These are phyloP conservation scores for Montipora capricornis DNA, from an alignment of 64 coral and sea anemone species.

Conservation along the genomic window DNA sequence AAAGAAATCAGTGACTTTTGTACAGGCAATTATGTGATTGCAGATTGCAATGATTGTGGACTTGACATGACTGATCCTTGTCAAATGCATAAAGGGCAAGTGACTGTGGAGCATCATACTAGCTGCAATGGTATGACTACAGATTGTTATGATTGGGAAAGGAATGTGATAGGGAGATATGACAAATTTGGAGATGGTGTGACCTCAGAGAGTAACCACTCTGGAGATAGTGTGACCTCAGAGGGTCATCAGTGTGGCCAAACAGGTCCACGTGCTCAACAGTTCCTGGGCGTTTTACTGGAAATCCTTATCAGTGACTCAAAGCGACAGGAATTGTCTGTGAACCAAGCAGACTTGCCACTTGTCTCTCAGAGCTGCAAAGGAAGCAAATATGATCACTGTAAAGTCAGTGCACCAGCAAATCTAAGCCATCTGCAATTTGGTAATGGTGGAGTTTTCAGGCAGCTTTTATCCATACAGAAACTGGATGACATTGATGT, in stretches of 20 bases:
- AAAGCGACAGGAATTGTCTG: not conserved
- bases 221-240: not conserved
- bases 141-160: not conserved
- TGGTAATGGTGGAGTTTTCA: slow-evolving; percentile 72
- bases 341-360: not conserved
- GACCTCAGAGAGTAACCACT: not conserved
- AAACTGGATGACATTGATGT: slow-evolving; percentile 79
- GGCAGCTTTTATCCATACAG: slow-evolving; percentile 67
- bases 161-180: not conserved
- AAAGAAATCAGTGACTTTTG: not conserved
- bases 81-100: not conserved
- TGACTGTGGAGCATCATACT: not conserved
- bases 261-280: slow-evolving; percentile 14
- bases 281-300: slow-evolving; percentile 67
- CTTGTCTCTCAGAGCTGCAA: slow-evolving; percentile 38
- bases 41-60: not conserved
- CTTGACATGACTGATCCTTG: not conserved
- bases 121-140: not conserved
- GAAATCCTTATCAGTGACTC: slow-evolving; percentile 87
- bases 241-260: not conserved
- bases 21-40: not conserved
- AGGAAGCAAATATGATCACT: slow-evolving; percentile 38
- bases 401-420: not conserved
- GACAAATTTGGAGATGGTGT: not conserved
- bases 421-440: slow-evolving; percentile 7